Percentiles rank a stretch among this genome's conserved stretches.
phyloP scores from a whole-genome alignment of 1,140 invertebrate genomes.

The Cotesia glomerata region DNA sequence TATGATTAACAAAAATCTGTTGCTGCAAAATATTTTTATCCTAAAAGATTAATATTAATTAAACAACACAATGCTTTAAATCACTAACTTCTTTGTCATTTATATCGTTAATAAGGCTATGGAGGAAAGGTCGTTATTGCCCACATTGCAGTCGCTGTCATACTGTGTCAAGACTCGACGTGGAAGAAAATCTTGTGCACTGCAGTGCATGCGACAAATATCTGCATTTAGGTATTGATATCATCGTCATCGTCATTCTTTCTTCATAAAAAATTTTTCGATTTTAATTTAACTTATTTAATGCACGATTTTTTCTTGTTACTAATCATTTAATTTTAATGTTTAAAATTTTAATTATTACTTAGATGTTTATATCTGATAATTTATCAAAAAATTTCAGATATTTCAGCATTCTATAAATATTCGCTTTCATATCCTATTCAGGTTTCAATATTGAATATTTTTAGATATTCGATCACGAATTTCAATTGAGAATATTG shows the following conservation, averaged over 20 bases:
- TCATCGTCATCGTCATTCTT: slow-evolving; percentile 44
- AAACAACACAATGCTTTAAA: slow-evolving; percentile 24
- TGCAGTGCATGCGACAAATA: slow-evolving; percentile 66
- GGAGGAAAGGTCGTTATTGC: slow-evolving; percentile 66
- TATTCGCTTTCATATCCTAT: no score
- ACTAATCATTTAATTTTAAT: no score
- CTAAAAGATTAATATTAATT: not conserved
- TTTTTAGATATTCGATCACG: no score
- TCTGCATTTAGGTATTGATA: slow-evolving; percentile 64
- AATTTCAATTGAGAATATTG: no score
- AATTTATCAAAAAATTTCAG: no score
- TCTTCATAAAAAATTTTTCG: slow-evolving; percentile 6
- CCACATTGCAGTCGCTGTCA: slow-evolving; percentile 65
- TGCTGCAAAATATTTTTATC: not conserved
- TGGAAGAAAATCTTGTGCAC: slow-evolving; percentile 62
- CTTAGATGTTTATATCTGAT: no score
- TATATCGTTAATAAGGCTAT: slow-evolving; percentile 62
- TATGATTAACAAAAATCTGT: not conserved
- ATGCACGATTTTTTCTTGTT: slow-evolving; percentile 2
- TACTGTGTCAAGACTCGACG: slow-evolving; percentile 60
- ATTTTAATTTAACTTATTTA: slow-evolving; percentile 5
- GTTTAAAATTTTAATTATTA: no score
- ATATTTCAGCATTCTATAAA: no score
- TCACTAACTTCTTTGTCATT: slow-evolving; percentile 60
- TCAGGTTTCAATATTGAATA: no score